A percentile compares a stretch with the other conserved stretches of the same genome.
Evolutionary conservation across 2,113 vertebrate species (phyloP).

Genomic region (Hemiprocne comata): DNA sequence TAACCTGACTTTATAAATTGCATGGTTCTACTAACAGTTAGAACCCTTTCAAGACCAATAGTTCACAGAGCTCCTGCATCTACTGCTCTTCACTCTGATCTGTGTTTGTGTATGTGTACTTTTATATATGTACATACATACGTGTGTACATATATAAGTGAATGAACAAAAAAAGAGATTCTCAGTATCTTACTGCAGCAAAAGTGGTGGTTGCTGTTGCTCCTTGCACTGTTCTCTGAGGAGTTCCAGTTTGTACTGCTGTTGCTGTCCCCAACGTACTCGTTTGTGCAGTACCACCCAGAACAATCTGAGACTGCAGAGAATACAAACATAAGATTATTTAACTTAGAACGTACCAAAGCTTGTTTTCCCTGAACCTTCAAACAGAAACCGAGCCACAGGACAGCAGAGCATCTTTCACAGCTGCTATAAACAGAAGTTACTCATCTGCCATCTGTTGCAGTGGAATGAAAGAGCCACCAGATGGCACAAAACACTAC

Average conservation of each 20-base stretch:
- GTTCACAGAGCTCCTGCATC: neutral
- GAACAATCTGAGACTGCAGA: conserved; percentile 87
- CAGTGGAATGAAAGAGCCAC: conserved; percentile 35
- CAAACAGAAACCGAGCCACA: neutral
- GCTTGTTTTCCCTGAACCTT: neutral
- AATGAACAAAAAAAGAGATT: neutral
- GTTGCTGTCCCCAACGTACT: conserved; percentile 81
- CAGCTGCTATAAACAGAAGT: neutral
- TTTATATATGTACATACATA: too few relatives aligned
- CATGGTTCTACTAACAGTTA: neutral
- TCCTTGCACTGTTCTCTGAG: conserved; percentile 85
- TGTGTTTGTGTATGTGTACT: neutral
- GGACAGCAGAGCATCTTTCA: neutral
- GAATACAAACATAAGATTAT: neutral
- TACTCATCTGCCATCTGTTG: neutral
- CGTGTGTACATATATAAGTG: fast-evolving
- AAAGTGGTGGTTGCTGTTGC: conserved; percentile 80
- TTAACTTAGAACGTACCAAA: fast-evolving
- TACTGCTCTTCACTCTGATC: neutral
- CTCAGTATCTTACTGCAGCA: conserved; percentile 81
- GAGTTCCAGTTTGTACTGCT: conserved; percentile 86
- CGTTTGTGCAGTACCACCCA: conserved; percentile 84
- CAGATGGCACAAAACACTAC: conserved; percentile 66
- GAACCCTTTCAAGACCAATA: neutral
- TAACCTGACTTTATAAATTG: neutral